Percentiles rank a stretch among this genome's conserved stretches.
Conservation (phyloP, 2,113 vertebrate genomes). For the Onychostoma macrolepis region DNA sequence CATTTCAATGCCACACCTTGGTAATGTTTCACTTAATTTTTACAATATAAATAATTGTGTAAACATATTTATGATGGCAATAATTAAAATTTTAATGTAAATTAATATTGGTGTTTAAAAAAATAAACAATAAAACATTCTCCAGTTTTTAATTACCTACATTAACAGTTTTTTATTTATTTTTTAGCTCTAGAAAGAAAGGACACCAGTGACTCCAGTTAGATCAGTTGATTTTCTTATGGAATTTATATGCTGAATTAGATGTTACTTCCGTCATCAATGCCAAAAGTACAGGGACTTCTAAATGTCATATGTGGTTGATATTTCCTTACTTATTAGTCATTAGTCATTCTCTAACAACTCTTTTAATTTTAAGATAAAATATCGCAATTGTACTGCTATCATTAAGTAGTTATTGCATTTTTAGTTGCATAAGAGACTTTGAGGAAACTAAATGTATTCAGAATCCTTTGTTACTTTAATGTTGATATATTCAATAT, state of each 20-base stretch:
- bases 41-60: not conserved
- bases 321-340: too few species aligned
- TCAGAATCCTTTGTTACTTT: not conserved
- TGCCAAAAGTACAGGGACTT: too few species aligned
- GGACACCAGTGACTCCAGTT: not conserved
- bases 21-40: not conserved
- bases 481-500: not conserved
- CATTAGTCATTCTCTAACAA: too few species aligned
- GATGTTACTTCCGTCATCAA: not conserved
- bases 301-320: too few species aligned
- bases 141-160: not conserved
- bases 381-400: too few species aligned
- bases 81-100: too few species aligned
- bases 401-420: too few species aligned
- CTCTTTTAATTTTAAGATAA: too few species aligned
- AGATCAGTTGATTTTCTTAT: not conserved
- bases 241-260: not conserved
- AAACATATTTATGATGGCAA: not conserved
- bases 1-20: not conserved
- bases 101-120: not conserved
- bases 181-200: not conserved
- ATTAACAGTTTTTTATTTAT: not conserved
- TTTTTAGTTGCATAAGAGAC: not conserved
- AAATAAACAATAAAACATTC: too few species aligned
- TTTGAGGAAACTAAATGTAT: not conserved